phyloP scores from a whole-genome alignment of 2,113 vertebrate genomes.

The Odobenus rosmarus region DNA sequence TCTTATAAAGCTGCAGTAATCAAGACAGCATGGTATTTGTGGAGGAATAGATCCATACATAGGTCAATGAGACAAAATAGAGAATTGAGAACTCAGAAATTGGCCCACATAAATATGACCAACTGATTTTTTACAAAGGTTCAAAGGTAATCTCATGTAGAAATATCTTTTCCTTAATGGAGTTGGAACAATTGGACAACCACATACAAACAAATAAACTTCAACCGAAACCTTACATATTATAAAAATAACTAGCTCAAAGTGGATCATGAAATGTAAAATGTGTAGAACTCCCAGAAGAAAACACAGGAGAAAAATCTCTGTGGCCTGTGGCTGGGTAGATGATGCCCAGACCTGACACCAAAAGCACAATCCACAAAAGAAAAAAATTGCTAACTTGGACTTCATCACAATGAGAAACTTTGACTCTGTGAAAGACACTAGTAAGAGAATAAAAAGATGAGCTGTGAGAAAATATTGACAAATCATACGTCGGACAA shows the following conservation, averaged over 20 bases:
- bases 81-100: background rate
- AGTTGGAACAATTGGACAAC: background rate
- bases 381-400: background rate
- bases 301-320: background rate
- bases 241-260: slow-evolving; percentile 1
- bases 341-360: background rate
- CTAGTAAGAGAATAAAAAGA: background rate
- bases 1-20: background rate
- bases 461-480: background rate
- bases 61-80: background rate
- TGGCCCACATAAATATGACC: background rate
- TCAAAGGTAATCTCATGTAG: background rate
- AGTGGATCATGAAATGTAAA: background rate
- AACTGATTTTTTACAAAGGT: background rate
- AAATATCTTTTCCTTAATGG: background rate
- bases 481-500: background rate
- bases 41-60: background rate
- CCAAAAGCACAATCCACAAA: background rate
- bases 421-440: background rate
- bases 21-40: background rate
- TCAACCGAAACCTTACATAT: background rate
- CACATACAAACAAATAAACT: background rate
- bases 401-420: background rate
- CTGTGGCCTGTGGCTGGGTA: background rate
- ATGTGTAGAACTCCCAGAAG: background rate